phyloP scores from a whole-genome alignment of 2,888 invertebrate genomes.

The Nephrocerus scutellatus region DNA sequence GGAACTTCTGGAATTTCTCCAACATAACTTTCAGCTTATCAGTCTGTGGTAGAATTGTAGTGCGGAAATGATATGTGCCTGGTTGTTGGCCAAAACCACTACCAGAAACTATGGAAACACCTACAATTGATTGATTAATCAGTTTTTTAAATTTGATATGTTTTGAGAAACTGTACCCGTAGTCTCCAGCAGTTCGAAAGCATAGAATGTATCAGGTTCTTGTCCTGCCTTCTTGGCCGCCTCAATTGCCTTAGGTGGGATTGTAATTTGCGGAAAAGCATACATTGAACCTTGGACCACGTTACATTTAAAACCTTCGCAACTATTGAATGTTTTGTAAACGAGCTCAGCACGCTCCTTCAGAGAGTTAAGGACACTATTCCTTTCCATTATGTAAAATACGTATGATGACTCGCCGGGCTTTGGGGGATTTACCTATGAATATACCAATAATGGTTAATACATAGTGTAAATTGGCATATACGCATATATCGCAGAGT shows the following conservation, averaged over 20 bases:
- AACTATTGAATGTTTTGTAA: constrained; percentile 79
- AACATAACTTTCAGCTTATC: constrained; percentile 77
- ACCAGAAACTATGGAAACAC: constrained; percentile 92
- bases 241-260: constrained; percentile 77
- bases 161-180: no score
- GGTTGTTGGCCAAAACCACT: constrained; percentile 92
- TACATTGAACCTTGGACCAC: constrained; percentile 94
- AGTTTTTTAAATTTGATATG: no score
- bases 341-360: constrained; percentile 73
- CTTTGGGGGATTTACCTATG: constrained; percentile 64
- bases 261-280: constrained; percentile 80
- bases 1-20: constrained; percentile 73
- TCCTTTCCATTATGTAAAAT: constrained; percentile 66
- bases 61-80: constrained; percentile 91
- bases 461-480: no score
- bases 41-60: constrained; percentile 89
- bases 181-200: constrained; percentile 81
- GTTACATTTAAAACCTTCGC: constrained; percentile 85
- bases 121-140: no score
- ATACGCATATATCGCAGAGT: no score
- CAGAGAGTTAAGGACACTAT: constrained; percentile 65
- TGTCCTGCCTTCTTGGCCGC: constrained; percentile 70
- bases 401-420: constrained; percentile 83
- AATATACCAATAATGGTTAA: no score
- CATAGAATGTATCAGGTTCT: constrained; percentile 86